Evolutionary conservation across 2,888 invertebrate genomes (phyloP).

Genomic region (Papilio demoleus): DNA sequence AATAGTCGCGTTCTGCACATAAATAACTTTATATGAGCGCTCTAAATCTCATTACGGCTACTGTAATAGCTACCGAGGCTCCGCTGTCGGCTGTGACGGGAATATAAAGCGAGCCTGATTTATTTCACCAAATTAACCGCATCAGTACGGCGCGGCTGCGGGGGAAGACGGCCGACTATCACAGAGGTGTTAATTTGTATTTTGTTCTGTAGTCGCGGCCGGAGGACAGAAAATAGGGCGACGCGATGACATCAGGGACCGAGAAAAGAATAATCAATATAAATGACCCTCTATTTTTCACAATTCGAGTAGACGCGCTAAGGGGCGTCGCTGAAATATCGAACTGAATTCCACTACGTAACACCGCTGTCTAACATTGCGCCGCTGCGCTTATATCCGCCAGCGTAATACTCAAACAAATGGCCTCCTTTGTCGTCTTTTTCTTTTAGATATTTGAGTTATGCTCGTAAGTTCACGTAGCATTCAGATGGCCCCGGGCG

Average conservation of each 20-base stretch:
- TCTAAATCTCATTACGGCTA: conserved; percentile 80
- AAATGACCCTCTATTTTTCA: conserved; percentile 59
- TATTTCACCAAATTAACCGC: conserved; percentile 72
- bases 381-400: conserved; percentile 61
- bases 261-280: conserved; percentile 51
- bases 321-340: conserved; percentile 61
- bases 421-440: conserved; percentile 70
- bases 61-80: conserved; percentile 78
- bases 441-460: conserved; percentile 71
- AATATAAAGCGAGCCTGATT: conserved; percentile 78
- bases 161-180: conserved; percentile 47
- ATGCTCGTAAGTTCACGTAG: conserved; percentile 57
- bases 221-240: conserved; percentile 43
- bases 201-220: conserved; percentile 40
- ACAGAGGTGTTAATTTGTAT: conserved; percentile 45
- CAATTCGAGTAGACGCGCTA: conserved; percentile 54
- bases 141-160: conserved; percentile 55
- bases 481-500: conserved; percentile 51
- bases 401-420: conserved; percentile 79
- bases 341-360: conserved; percentile 54
- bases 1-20: conserved; percentile 66
- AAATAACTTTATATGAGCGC: conserved; percentile 81
- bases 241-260: conserved; percentile 38
- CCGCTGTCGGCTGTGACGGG: conserved; percentile 75
- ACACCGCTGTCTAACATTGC: conserved; percentile 51